Percentiles rank a stretch among this genome's conserved stretches.
Evolutionary conservation across 2,888 invertebrate genomes (phyloP).

Genomic region (Deladenus siricidicola): DNA sequence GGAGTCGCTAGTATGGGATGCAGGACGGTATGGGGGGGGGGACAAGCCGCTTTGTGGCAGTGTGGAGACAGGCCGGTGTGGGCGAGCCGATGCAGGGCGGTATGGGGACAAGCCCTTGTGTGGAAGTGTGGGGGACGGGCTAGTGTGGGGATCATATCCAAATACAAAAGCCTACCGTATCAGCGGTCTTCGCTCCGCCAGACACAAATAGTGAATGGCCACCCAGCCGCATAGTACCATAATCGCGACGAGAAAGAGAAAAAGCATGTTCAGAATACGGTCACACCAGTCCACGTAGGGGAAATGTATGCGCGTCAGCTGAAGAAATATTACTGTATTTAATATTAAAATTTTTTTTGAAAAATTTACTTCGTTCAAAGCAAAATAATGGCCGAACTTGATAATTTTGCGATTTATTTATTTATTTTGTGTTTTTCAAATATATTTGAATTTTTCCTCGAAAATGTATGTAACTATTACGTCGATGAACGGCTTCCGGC

Average conservation of each 20-base stretch:
- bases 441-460: not conserved
- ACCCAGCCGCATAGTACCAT: conserved; percentile 55
- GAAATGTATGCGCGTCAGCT: conserved; percentile 54
- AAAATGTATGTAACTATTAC: conserved; percentile 44
- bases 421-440: too few species aligned
- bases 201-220: conserved; percentile 31
- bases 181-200: conserved; percentile 17
- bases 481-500: conserved; percentile 58
- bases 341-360: conserved; percentile 10
- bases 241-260: conserved; percentile 56
- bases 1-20: too few species aligned
- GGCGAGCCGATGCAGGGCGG: too few species aligned
- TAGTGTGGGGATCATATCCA: not conserved
- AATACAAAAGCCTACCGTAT: conserved; percentile 10
- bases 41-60: too few species aligned
- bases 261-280: conserved; percentile 58
- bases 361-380: not conserved
- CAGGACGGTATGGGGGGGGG: not conserved
- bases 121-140: not conserved
- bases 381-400: too few species aligned
- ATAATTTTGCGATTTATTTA: too few species aligned
- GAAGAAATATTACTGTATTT: not conserved
- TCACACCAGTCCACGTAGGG: conserved; percentile 57
- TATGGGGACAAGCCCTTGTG: not conserved
- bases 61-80: not conserved